Conservation (phyloP, 1,140 invertebrate genomes). For the Lasaia peninsularis region DNA sequence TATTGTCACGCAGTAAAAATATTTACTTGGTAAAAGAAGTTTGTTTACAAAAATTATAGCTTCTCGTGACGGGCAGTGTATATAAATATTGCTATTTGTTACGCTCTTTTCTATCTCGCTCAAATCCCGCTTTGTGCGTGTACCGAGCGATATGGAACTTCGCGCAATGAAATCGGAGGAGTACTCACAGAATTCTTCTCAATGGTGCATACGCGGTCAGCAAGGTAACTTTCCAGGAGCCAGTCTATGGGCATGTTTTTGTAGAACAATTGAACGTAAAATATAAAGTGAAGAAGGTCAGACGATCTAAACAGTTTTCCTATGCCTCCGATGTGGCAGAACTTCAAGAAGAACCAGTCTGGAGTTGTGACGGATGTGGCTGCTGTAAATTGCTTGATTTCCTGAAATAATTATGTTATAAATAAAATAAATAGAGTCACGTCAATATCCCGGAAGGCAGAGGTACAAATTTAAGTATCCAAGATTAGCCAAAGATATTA, state of each 20-base stretch:
- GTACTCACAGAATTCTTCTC: conserved; percentile 87
- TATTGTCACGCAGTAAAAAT: no score
- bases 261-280: conserved; percentile 97
- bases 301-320: conserved; percentile 96
- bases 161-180: background rate
- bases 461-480: no score
- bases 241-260: conserved; percentile 98
- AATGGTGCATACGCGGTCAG: conserved; percentile 93
- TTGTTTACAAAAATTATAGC: no score
- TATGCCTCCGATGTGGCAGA: conserved; percentile 95
- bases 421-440: no score
- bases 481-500: no score
- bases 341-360: conserved; percentile 96
- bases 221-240: conserved; percentile 94
- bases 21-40: no score
- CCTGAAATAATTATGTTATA: conserved; percentile 34
- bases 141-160: no score
- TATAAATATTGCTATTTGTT: no score
- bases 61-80: no score
- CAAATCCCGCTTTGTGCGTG: no score
- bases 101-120: no score
- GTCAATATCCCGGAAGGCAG: no score
- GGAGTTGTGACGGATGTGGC: conserved; percentile 86
- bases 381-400: conserved; percentile 93
- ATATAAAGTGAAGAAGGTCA: conserved; percentile 92